Evolutionary conservation across 2,797 vertebrate genomes (phyloP).

Genomic region (Scarus forsteni): DNA sequence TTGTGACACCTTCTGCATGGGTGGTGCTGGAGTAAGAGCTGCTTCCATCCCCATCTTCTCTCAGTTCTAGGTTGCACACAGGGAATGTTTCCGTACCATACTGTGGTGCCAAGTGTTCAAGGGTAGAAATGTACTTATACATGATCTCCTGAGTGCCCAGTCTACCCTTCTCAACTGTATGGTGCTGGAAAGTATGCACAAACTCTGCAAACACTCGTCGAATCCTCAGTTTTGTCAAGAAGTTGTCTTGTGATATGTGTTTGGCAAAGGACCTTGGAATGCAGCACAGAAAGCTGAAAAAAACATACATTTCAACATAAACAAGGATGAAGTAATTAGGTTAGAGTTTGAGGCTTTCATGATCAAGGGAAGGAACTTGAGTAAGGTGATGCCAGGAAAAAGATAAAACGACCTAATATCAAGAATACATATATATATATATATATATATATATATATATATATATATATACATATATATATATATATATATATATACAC

Average conservation of each 20-base stretch:
- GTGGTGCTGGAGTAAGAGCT: slow-evolving; percentile 60
- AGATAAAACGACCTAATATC: background rate
- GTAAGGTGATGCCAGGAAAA: no score
- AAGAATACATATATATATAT: no score
- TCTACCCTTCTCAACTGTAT: slow-evolving; percentile 78
- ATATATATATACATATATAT: no score
- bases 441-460: no score
- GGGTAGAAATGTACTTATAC: slow-evolving; percentile 93
- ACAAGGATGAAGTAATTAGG: slow-evolving; percentile 6
- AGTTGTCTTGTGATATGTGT: slow-evolving; percentile 85
- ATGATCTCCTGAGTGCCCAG: slow-evolving; percentile 87
- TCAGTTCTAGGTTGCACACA: slow-evolving; percentile 73
- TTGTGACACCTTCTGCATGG: slow-evolving; percentile 12
- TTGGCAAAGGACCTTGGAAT: slow-evolving; percentile 90
- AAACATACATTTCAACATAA: background rate
- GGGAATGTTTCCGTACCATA: slow-evolving; percentile 87
- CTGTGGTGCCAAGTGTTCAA: slow-evolving; percentile 87
- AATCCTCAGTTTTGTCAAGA: slow-evolving; percentile 88
- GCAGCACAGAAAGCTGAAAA: slow-evolving; percentile 88
- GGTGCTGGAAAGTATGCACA: slow-evolving; percentile 87
- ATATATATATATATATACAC: no score
- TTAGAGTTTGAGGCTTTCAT: background rate
- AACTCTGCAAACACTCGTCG: slow-evolving; percentile 87
- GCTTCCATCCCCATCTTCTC: slow-evolving; percentile 70
- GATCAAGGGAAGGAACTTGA: background rate